Evolutionary conservation across 53 echinoderm and acorn worm genomes (phyloP).

Genomic region (Stichopus horrens): DNA sequence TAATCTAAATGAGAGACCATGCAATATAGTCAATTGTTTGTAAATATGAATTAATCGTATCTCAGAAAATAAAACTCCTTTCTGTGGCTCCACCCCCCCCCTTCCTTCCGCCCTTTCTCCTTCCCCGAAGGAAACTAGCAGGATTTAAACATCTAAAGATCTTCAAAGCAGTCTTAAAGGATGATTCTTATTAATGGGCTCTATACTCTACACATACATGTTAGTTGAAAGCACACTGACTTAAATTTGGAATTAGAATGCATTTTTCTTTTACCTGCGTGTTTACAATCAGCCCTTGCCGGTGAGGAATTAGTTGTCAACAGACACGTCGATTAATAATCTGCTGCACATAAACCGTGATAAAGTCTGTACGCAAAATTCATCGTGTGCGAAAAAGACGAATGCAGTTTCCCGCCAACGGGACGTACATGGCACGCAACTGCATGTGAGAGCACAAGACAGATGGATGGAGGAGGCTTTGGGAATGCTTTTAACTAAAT

Average conservation of each 20-base stretch:
- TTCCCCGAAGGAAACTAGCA: not conserved
- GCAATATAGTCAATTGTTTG: too few relatives aligned
- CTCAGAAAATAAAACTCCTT: too few relatives aligned
- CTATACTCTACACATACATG: not conserved
- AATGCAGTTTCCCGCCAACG: not conserved
- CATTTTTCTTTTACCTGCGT: slow-evolving; percentile 45
- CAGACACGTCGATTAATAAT: not conserved
- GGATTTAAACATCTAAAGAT: too few relatives aligned
- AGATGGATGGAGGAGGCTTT: not conserved
- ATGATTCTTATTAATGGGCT: not conserved
- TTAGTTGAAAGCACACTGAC: not conserved
- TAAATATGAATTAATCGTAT: too few relatives aligned
- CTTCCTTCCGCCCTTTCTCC: not conserved
- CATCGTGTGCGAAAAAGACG: slow-evolving; percentile 33
- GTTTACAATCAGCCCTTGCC: slow-evolving; percentile 35
- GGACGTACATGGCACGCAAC: not conserved
- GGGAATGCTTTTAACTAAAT: slow-evolving; percentile 39
- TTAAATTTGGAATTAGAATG: slow-evolving; percentile 33
- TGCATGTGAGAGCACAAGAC: not conserved
- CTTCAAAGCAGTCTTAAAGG: not conserved
- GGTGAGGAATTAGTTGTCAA: slow-evolving; percentile 35
- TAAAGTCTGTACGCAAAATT: slow-evolving; percentile 34
- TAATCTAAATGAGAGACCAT: too few relatives aligned
- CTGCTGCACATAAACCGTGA: not conserved
- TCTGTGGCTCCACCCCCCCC: not conserved